phyloP scores from a whole-genome alignment of 2,113 vertebrate genomes.

The Felis catus region F.catus_Fca126_mat1.0 CM031416.1:4753501-4754000 shows the following conservation, averaged over 20 bases:
- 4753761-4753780: background rate
- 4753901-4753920: no score
- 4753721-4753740: background rate
- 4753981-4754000: background rate
- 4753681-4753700: background rate
- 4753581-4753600: no score
- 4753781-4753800: background rate
- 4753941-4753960: background rate
- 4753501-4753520: no score
- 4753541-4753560: no score
- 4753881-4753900: background rate
- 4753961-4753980: background rate
- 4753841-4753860: background rate
- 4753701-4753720: background rate
- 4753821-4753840: background rate
- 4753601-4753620: no score
- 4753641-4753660: background rate
- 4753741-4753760: background rate
- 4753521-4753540: no score
- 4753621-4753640: no score
- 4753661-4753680: background rate
- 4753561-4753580: no score
- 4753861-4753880: background rate
- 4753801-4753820: background rate
- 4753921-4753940: no score